Conservation (phyloP, 2,113 vertebrate genomes). For the Alexandromys fortis region DNA sequence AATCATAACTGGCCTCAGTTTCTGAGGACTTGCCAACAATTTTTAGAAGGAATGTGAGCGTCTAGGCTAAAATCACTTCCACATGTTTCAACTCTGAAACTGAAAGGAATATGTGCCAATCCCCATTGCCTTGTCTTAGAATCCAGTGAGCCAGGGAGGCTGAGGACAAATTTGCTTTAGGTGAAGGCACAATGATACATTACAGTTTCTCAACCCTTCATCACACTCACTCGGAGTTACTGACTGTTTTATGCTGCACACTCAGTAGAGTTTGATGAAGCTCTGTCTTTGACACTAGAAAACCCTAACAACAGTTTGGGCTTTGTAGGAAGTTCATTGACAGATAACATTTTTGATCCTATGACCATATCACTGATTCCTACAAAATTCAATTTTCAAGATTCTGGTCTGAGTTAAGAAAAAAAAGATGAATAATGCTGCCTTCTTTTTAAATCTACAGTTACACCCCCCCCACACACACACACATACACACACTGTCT, state of each 20-base stretch:
- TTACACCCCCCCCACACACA: rapidly evolving
- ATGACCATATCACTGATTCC: constrained; percentile 72
- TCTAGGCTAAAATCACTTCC: constrained; percentile 77
- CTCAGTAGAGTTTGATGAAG: constrained; percentile 66
- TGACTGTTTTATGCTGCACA: constrained; percentile 64
- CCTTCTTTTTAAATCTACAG: constrained; percentile 46
- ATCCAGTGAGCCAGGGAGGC: constrained; percentile 71
- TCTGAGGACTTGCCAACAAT: constrained; percentile 75
- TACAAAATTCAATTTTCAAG: constrained; percentile 67
- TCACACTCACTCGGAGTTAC: constrained; percentile 70
- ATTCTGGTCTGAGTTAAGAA: constrained; percentile 63
- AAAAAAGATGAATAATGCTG: constrained; percentile 51
- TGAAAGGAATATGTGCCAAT: constrained; percentile 61
- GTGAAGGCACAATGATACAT: constrained; percentile 76
- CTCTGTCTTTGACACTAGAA: constrained; percentile 71
- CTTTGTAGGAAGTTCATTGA: constrained; percentile 46
- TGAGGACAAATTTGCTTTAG: constrained; percentile 81
- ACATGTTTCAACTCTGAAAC: constrained; percentile 70
- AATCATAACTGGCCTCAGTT: constrained; percentile 75
- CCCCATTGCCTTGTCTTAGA: constrained; percentile 75
- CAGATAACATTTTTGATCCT: constrained; percentile 75
- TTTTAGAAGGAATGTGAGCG: constrained; percentile 75
- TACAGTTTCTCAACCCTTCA: constrained; percentile 77
- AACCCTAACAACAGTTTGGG: constrained; percentile 64
- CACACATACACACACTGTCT: too few relatives aligned